Conservation (phyloP, 1,140 invertebrate species). For the Eufriesea mexicana region DNA sequence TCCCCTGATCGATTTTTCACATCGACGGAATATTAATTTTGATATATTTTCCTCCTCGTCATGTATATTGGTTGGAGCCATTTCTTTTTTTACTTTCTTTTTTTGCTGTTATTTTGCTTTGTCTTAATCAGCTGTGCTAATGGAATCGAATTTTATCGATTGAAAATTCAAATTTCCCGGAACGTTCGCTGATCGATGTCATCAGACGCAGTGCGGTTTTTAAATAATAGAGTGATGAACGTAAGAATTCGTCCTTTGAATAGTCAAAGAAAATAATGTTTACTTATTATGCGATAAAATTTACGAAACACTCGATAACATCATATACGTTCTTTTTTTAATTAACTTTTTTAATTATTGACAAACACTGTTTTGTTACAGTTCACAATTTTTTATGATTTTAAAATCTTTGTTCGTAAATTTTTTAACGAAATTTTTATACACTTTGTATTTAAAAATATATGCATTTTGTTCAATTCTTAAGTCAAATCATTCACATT, state of each 20-base stretch:
- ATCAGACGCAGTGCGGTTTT: slow-evolving; percentile 29
- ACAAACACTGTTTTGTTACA: neutral
- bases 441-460: slow-evolving; percentile 19
- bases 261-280: neutral
- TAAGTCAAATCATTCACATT: slow-evolving; percentile 41
- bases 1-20: neutral
- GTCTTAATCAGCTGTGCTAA: no score
- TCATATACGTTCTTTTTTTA: neutral
- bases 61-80: neutral
- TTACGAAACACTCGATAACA: neutral
- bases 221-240: neutral
- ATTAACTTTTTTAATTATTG: neutral
- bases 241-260: no score
- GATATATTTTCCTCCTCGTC: neutral
- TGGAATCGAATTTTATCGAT: neutral
- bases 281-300: neutral
- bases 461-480: neutral
- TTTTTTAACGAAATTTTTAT: slow-evolving; percentile 12
- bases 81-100: neutral
- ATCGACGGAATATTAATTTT: slow-evolving; percentile 15
- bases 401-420: neutral
- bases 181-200: neutral
- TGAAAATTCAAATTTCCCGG: neutral
- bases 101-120: neutral
- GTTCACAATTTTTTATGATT: neutral